Percentiles rank a stretch among this genome's conserved stretches.
phyloP scores from a whole-genome alignment of 2,888 invertebrate species.

The Mythimna ferrago region DNA sequence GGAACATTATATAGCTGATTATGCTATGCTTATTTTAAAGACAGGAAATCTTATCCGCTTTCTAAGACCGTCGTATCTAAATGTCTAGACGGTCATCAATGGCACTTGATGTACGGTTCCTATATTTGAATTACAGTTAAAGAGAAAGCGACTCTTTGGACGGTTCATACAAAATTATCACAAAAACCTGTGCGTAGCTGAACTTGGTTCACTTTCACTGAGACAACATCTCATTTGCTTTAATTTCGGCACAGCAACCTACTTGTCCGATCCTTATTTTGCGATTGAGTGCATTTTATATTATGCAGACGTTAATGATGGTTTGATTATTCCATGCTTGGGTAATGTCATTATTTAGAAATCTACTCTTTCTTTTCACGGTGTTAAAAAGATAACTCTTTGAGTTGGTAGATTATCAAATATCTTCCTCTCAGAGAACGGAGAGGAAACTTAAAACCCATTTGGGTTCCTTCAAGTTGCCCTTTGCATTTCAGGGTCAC shows the following conservation, averaged over 20 bases:
- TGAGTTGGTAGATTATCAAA: no score
- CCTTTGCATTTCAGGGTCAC: no score
- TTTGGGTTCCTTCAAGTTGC: no score
- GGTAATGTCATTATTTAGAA: not conserved
- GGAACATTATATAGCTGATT: no score
- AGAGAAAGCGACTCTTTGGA: conserved; percentile 55
- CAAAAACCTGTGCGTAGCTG: conserved; percentile 36
- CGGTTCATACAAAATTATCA: conserved; percentile 45
- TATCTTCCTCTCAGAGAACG: no score
- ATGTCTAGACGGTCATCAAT: conserved; percentile 30
- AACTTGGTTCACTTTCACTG: conserved; percentile 56
- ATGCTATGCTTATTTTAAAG: not conserved
- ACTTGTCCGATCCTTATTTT: conserved; percentile 30
- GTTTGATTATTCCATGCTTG: conserved; percentile 4
- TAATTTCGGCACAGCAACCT: conserved; percentile 26
- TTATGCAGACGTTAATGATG: not conserved
- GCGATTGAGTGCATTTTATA: conserved; percentile 20
- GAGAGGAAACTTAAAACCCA: no score
- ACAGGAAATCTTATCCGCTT: conserved; percentile 18
- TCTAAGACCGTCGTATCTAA: conserved; percentile 26
- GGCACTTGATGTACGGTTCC: conserved; percentile 21
- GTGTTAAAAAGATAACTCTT: no score
- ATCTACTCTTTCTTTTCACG: no score
- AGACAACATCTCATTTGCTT: conserved; percentile 37
- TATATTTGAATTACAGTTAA: conserved; percentile 39